phyloP scores from a whole-genome alignment of 2,888 invertebrate species.

The Polydrusus pterygomalis region DNA sequence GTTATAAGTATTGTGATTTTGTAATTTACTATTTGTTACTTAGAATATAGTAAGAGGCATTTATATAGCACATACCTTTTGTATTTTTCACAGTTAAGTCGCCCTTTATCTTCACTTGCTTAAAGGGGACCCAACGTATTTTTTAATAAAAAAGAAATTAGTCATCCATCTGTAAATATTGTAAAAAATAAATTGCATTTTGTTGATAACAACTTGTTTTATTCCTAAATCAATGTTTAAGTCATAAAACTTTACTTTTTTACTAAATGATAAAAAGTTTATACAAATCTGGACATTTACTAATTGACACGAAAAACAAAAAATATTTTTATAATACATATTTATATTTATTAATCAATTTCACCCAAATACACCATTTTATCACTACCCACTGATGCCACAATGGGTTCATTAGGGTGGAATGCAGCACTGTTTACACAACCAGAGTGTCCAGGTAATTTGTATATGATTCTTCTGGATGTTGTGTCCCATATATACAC shows the following conservation, averaged over 20 bases:
- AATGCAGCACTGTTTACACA: conserved; percentile 97
- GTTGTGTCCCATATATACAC: conserved; percentile 99
- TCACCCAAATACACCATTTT: conserved; percentile 97
- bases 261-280: too few relatives aligned
- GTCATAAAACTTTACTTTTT: too few relatives aligned
- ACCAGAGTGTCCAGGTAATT: conserved; percentile 98
- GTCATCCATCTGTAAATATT: conserved; percentile 45
- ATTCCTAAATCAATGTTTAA: neutral
- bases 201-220: conserved; percentile 39
- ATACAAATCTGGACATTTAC: too few relatives aligned
- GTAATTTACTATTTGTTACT: conserved; percentile 30
- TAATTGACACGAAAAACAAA: too few relatives aligned
- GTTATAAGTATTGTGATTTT: conserved; percentile 39
- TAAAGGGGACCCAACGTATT: conserved; percentile 17
- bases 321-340: neutral
- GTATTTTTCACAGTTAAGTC: conserved; percentile 22
- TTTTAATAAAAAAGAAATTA: conserved; percentile 38
- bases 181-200: conserved; percentile 43
- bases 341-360: conserved; percentile 78
- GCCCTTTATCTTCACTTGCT: conserved; percentile 8
- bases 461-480: conserved; percentile 92
- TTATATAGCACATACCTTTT: conserved; percentile 38
- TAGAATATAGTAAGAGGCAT: conserved; percentile 36
- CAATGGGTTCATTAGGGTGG: conserved; percentile 94
- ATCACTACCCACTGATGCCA: conserved; percentile 95